Evolutionary conservation across 2,113 vertebrate species (phyloP), one percentile per base, ranked within the genome.

Genomic region (Lontra canadensis): DNA sequence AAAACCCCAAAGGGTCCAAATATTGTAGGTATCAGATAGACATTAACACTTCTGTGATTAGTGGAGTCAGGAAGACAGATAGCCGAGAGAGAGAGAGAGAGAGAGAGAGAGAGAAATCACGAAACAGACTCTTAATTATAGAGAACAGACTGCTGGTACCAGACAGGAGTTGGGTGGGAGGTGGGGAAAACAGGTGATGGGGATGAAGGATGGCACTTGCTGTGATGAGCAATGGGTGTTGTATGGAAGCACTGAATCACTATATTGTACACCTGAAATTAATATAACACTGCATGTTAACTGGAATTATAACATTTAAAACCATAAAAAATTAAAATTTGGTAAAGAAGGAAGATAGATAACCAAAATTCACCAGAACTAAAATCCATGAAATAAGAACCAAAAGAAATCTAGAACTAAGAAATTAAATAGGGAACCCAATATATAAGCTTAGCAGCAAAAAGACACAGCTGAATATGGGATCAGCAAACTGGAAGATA

Each of bases 301-400:
- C 39, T 76, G 25, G 13, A 29, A 76, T 44, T 8, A 76, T 7
- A 76, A 74, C 20, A 23, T 25, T 23, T 39, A 39, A 26, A 44
- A 76, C 25, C 34, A 69, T 29, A 44, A 14, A 26, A 44, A 73
- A 42, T 73, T 25, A 42, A 73, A 42, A 39, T 42, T 6, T 21
- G 13, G 36, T 73, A 73, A 73, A 74, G 42, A 44, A 29, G 39
- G 6, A 26, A 76, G 44, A 76, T 76, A 44, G 39, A 74, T 26
- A 74, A 74, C 73, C 23, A 44, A 76, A 42, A 29, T 76, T 94
- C 69, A 87, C 65, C n/a, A 94, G 21, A 94, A 94, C 55, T 92
- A 23, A 93, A 89, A 95, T 82, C 74, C 74, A 34, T 23, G 9
- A 47, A 90, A 67, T 82, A 89, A 96, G 23, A 97, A 90, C 65